A percentile compares a stretch with the other conserved stretches of the same genome.
Evolutionary conservation across 1,140 invertebrate species (phyloP).

Genomic region (Papilio aristodemus): DNA sequence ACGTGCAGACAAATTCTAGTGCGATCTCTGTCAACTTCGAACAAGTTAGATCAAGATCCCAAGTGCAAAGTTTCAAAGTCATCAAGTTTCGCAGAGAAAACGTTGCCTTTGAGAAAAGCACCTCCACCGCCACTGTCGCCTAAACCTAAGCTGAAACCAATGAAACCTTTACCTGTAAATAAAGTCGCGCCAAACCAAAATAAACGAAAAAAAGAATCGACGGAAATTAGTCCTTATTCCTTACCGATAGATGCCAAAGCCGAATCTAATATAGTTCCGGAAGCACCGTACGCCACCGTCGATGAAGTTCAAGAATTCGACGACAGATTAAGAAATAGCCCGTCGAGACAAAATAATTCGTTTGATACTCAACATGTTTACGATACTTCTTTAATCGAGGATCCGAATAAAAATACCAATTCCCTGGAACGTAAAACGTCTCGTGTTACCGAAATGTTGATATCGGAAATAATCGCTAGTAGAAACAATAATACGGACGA

Average conservation of each 20-base stretch:
- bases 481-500: constrained; percentile 75
- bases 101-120: constrained; percentile 75
- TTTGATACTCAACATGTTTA: constrained; percentile 45
- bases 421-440: constrained; percentile 72
- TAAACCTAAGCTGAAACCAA: constrained; percentile 77
- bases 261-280: constrained; percentile 46
- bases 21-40: constrained; percentile 73
- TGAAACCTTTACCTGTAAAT: constrained; percentile 67
- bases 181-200: constrained; percentile 50
- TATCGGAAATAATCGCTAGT: constrained; percentile 78
- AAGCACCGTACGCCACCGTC: constrained; percentile 70
- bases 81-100: constrained; percentile 78
- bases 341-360: constrained; percentile 52
- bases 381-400: constrained; percentile 45
- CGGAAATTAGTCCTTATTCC: constrained; percentile 70
- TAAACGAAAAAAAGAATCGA: constrained; percentile 59
- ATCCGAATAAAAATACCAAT: constrained; percentile 64
- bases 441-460: constrained; percentile 76
- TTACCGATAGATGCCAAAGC: constrained; percentile 70
- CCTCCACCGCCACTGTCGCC: constrained; percentile 79
- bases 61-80: constrained; percentile 76
- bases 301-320: constrained; percentile 68
- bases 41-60: constrained; percentile 73
- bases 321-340: constrained; percentile 64
- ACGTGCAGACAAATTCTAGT: constrained; percentile 78